Evolutionary conservation across 2,113 vertebrate species (phyloP).

Genomic region (Syngnathus floridae): DNA sequence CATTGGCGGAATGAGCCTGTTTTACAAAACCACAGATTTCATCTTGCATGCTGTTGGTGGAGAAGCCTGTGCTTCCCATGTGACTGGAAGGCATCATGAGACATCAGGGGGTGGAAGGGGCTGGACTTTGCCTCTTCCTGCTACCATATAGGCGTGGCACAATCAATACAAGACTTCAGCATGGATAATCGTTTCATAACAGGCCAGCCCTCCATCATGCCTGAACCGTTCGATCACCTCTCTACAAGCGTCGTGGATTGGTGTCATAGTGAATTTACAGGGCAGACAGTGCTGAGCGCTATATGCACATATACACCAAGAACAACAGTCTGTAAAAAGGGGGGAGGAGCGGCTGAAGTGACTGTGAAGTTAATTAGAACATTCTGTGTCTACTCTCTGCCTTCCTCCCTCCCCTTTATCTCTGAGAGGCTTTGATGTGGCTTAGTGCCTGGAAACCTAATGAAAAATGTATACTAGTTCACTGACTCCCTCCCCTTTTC

Average conservation of each 20-base stretch:
- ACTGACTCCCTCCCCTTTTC: constrained; percentile 34
- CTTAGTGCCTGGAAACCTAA: constrained; percentile 74
- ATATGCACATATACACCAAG: constrained; percentile 40
- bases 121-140: constrained; percentile 16
- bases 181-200: constrained; percentile 33
- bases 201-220: not conserved
- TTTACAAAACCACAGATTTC: not conserved
- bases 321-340: constrained; percentile 22
- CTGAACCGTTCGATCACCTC: constrained; percentile 37
- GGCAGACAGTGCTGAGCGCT: constrained; percentile 43
- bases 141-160: constrained; percentile 42
- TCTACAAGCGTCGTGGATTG: constrained; percentile 19
- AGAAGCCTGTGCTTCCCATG: constrained; percentile 2
- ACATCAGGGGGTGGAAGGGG: constrained; percentile 24
- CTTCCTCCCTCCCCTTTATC: constrained; percentile 43
- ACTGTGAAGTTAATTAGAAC: constrained; percentile 76
- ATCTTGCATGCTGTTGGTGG: not conserved
- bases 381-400: constrained; percentile 62
- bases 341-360: constrained; percentile 28
- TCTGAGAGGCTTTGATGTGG: constrained; percentile 73
- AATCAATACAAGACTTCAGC: constrained; percentile 46
- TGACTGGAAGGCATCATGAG: constrained; percentile 40
- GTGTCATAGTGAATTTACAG: constrained; percentile 58
- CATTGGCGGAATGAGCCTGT: not conserved
- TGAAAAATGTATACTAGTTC: constrained; percentile 78